phyloP scores from a whole-genome alignment of 1,140 invertebrate species.

The Daktulosphaira vitifoliae region DNA sequence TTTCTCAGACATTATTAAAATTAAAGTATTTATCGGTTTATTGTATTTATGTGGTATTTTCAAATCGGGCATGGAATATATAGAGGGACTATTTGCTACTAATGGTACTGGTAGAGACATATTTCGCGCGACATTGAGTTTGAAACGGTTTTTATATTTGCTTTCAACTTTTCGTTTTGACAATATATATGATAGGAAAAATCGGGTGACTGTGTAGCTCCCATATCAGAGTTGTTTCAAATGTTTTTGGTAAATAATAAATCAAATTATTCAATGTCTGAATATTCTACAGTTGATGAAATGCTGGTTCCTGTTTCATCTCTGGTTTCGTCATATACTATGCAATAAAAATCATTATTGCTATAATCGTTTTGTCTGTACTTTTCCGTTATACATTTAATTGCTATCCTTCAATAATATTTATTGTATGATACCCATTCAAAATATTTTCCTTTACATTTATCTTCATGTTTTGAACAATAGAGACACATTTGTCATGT shows the following conservation, averaged over 20 bases:
- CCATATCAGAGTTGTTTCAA: constrained; percentile 11
- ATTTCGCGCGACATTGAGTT: constrained; percentile 39
- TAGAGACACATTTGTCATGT: too few relatives aligned
- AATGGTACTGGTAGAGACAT: constrained; percentile 40
- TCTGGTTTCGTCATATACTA: too few relatives aligned
- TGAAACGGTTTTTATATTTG: constrained; percentile 38
- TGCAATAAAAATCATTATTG: too few relatives aligned
- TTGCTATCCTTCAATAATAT: too few relatives aligned
- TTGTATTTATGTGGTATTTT: constrained; percentile 38
- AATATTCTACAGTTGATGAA: constrained; percentile 9
- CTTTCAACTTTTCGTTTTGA: constrained; percentile 39
- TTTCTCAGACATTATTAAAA: constrained; percentile 36
- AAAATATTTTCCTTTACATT: too few relatives aligned
- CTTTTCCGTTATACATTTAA: too few relatives aligned
- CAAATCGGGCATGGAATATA: constrained; percentile 38
- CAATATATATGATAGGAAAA: constrained; percentile 34
- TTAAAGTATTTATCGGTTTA: constrained; percentile 39
- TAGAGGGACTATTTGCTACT: constrained; percentile 38
- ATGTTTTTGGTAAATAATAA: not conserved
- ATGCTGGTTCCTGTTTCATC: not conserved
- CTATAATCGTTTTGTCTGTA: too few relatives aligned
- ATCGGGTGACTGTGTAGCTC: not conserved
- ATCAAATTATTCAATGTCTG: constrained; percentile 11
- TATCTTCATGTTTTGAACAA: too few relatives aligned
- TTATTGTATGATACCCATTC: too few relatives aligned